A percentile compares a stretch with the other conserved stretches of the same genome.
Conservation (phyloP, 2,888 invertebrate genomes). For the Perithous albicinctus region DNA sequence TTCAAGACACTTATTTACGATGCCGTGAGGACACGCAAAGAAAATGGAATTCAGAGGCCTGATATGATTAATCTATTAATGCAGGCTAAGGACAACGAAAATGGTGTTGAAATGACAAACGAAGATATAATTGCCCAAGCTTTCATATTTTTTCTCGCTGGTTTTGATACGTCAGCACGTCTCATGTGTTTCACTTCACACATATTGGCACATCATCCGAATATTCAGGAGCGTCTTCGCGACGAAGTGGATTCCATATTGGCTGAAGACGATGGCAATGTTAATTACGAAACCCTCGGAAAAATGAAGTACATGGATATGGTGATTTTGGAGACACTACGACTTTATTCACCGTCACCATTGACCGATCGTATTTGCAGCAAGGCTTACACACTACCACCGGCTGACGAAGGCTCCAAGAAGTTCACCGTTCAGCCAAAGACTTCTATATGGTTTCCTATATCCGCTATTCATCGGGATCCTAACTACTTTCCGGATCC, state of each 20-base stretch:
- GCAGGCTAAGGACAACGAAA: slow-evolving; percentile 79
- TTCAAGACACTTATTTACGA: slow-evolving; percentile 74
- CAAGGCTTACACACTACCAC: slow-evolving; percentile 84
- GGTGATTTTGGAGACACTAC: slow-evolving; percentile 84
- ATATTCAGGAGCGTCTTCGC: slow-evolving; percentile 84
- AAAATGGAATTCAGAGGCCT: slow-evolving; percentile 85
- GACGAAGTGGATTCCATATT: slow-evolving; percentile 76
- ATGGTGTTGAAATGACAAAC: slow-evolving; percentile 59
- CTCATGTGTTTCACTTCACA: slow-evolving; percentile 74
- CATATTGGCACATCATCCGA: slow-evolving; percentile 80
- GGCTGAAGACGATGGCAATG: slow-evolving; percentile 55
- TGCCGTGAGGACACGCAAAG: slow-evolving; percentile 85
- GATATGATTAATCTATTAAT: slow-evolving; percentile 87
- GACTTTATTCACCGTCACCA: slow-evolving; percentile 85
- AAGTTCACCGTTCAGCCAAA: slow-evolving; percentile 59
- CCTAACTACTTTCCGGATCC: slow-evolving; percentile 74
- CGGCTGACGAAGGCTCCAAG: slow-evolving; percentile 66
- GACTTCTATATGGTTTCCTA: slow-evolving; percentile 60
- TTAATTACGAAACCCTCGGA: slow-evolving; percentile 73
- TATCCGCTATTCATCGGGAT: slow-evolving; percentile 71
- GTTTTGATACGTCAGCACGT: slow-evolving; percentile 77
- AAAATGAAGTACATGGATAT: slow-evolving; percentile 78
- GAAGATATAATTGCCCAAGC: slow-evolving; percentile 85
- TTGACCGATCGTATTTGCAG: slow-evolving; percentile 85
- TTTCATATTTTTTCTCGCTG: slow-evolving; percentile 78